phyloP scores from a whole-genome alignment of 2,888 invertebrate genomes.

The Ligdia adustata region DNA sequence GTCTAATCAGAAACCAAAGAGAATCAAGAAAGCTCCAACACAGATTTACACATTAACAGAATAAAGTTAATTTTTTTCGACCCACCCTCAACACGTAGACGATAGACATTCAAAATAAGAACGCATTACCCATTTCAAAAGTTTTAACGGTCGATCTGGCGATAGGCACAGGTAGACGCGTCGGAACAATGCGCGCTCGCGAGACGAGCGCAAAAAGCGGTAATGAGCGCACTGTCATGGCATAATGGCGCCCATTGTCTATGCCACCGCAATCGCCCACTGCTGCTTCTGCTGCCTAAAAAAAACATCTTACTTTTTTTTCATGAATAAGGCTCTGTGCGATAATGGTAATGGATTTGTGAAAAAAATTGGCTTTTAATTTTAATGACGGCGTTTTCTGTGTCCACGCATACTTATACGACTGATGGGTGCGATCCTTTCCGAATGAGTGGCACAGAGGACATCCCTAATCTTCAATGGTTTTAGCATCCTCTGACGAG shows the following conservation, averaged over 20 bases:
- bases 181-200: conserved; percentile 60
- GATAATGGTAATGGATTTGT: conserved; percentile 42
- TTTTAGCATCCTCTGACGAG: no score
- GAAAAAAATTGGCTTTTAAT: conserved; percentile 28
- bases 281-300: conserved; percentile 53
- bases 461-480: no score
- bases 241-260: conserved; percentile 75
- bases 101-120: conserved; percentile 32
- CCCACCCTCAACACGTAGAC: conserved; percentile 21
- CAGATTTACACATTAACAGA: no score
- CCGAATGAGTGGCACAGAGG: no score
- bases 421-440: no score
- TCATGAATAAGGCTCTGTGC: not conserved
- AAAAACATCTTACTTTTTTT: conserved; percentile 15
- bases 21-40: no score
- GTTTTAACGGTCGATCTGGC: conserved; percentile 50
- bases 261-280: conserved; percentile 61
- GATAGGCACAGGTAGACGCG: conserved; percentile 73
- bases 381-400: conserved; percentile 25
- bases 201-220: conserved; percentile 68
- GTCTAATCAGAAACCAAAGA: no score
- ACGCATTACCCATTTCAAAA: conserved; percentile 35
- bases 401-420: no score
- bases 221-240: conserved; percentile 77
- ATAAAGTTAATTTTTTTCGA: no score